Evolutionary conservation across 2,113 vertebrate genomes (phyloP).

Genomic region (Rhagologus leucostigma): DNA sequence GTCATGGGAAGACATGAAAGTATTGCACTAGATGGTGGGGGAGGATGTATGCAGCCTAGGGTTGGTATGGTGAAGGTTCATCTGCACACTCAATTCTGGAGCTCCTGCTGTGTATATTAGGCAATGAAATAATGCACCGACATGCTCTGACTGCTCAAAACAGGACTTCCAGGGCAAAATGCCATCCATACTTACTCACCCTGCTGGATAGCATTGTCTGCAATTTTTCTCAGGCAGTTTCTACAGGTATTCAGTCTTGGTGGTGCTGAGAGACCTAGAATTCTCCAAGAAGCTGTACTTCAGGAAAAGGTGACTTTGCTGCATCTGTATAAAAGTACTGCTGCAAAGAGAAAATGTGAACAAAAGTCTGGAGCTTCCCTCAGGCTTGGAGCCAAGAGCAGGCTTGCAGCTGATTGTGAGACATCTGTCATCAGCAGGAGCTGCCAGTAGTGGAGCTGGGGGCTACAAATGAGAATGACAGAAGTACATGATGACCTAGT

Average conservation of each 20-base stretch:
- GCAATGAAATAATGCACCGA: conserved; percentile 7
- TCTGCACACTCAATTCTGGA: background rate
- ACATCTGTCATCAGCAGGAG: conserved; percentile 55
- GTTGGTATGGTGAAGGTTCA: background rate
- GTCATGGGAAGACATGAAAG: background rate
- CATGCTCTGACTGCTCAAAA: conserved; percentile 48
- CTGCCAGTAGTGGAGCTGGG: conserved; percentile 41
- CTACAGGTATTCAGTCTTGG: background rate
- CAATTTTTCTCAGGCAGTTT: conserved; percentile 16
- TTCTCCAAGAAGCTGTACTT: conserved; percentile 23
- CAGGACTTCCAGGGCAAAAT: conserved; percentile 41
- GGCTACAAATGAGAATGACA: conserved; percentile 40
- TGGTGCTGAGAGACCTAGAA: conserved; percentile 6
- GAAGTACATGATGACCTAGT: conserved; percentile 40
- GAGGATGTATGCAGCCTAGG: background rate
- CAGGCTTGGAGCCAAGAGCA: conserved; percentile 43
- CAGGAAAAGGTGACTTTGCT: conserved; percentile 34
- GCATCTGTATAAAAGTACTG: conserved; percentile 5
- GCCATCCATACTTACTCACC: conserved; percentile 38
- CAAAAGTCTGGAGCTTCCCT: conserved; percentile 6
- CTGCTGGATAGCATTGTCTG: background rate
- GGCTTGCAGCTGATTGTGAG: conserved; percentile 42
- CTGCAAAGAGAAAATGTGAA: conserved; percentile 4
- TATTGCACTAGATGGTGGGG: background rate
- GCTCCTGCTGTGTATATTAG: conserved; percentile 28